Conservation (phyloP, 2,113 vertebrate genomes). For the Xenus cinereus region DNA sequence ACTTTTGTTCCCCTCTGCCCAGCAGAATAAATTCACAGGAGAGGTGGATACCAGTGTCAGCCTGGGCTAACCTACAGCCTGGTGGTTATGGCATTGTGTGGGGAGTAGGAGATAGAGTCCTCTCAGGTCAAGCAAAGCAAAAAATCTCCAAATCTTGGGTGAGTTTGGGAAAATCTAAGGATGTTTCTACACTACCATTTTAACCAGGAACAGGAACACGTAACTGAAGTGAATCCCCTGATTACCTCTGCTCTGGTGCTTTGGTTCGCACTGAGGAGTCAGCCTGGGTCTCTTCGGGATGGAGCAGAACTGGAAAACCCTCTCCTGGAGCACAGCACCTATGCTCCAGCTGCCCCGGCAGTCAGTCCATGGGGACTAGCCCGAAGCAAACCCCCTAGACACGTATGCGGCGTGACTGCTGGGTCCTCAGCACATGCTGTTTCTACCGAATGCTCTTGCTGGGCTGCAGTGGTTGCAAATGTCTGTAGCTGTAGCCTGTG, state of each 20-base stretch:
- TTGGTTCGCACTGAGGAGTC: not conserved
- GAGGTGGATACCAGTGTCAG: not conserved
- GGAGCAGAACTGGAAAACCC: not conserved
- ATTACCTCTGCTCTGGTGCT: not conserved
- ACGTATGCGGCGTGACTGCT: fast-evolving
- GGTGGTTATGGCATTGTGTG: not conserved
- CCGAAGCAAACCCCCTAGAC: not conserved
- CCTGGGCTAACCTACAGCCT: not conserved
- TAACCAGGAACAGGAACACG: not conserved
- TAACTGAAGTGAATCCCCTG: not conserved
- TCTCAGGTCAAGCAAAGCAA: not conserved
- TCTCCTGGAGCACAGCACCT: not conserved
- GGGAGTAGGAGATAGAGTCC: not conserved
- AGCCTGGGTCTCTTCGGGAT: not conserved
- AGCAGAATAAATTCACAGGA: not conserved
- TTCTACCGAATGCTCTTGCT: not conserved
- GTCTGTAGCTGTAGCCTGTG: not conserved
- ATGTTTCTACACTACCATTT: not conserved
- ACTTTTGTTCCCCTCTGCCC: not conserved
- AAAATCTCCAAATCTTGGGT: not conserved
- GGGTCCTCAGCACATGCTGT: not conserved
- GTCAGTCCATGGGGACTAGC: not conserved
- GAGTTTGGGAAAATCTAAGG: not conserved
- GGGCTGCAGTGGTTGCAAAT: not conserved
- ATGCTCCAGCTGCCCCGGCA: fast-evolving